phyloP scores from a whole-genome alignment of 1,140 invertebrate species.

The Octopus sinensis region DNA sequence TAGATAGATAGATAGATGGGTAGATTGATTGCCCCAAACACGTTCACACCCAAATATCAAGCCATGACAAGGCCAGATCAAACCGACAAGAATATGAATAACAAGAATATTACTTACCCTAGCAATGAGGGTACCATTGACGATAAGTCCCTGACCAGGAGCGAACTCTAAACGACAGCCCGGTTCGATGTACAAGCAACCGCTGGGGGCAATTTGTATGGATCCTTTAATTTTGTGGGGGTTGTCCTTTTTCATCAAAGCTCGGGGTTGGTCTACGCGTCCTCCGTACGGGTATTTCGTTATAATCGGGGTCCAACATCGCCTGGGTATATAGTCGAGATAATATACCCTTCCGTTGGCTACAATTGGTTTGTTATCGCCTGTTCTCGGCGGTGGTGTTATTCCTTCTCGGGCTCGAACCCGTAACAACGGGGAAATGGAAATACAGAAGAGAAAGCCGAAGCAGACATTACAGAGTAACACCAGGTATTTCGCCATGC shows the following conservation, averaged over 20 bases:
- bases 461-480: no score
- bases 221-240: conserved; percentile 46
- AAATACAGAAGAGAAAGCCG: no score
- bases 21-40: no score
- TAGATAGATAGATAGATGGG: no score
- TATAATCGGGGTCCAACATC: conserved; percentile 38
- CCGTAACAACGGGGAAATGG: no score
- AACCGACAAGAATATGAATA: background rate
- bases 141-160: conserved; percentile 85
- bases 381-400: conserved; percentile 7
- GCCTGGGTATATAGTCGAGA: conserved; percentile 31
- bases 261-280: conserved; percentile 34
- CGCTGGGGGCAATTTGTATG: conserved; percentile 40
- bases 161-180: conserved; percentile 82
- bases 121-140: conserved; percentile 79
- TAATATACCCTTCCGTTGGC: conserved; percentile 45
- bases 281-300: conserved; percentile 31
- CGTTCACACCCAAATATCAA: no score
- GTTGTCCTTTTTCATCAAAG: conserved; percentile 37
- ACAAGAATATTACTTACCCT: conserved; percentile 67
- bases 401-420: background rate
- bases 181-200: conserved; percentile 72
- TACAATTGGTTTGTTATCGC: background rate
- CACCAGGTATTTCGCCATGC: no score
- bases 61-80: background rate